These are phyloP conservation scores for Clunio marinus DNA, from an alignment of 2,888 invertebrate genomes.

Conservation along the genomic window DNA sequence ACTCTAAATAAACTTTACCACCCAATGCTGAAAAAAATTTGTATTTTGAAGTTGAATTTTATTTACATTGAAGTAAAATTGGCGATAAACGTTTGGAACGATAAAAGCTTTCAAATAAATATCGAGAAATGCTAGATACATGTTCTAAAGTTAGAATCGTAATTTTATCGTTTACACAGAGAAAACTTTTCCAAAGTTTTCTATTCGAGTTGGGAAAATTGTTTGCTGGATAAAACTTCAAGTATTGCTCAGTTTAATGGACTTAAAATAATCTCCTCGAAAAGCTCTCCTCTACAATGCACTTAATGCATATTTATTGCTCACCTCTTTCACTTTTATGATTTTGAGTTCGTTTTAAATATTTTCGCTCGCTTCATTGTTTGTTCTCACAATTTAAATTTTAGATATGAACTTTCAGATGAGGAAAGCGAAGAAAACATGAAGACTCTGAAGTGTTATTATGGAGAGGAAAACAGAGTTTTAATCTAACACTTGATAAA, in stretches of 20 bases:
- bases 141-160: too few relatives aligned
- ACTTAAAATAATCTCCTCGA: not conserved
- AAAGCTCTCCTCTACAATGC: not conserved
- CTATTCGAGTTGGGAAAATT: not conserved
- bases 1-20: too few relatives aligned
- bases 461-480: too few relatives aligned
- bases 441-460: too few relatives aligned
- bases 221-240: too few relatives aligned
- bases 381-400: not conserved
- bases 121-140: not conserved
- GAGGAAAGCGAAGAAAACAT: too few relatives aligned
- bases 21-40: too few relatives aligned
- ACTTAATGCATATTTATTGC: slow-evolving; percentile 20
- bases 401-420: not conserved
- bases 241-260: slow-evolving; percentile 1
- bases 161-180: not conserved
- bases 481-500: too few relatives aligned
- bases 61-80: not conserved
- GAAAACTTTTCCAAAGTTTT: not conserved
- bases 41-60: too few relatives aligned
- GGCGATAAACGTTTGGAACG: not conserved
- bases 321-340: not conserved
- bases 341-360: too few relatives aligned
- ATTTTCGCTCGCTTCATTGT: slow-evolving; percentile 14
- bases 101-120: not conserved